Percentiles rank a stretch among this genome's conserved stretches.
phyloP scores from a whole-genome alignment of 53 echinoderm and acorn worm genomes.

The Mesocentrotus franciscanus region DNA sequence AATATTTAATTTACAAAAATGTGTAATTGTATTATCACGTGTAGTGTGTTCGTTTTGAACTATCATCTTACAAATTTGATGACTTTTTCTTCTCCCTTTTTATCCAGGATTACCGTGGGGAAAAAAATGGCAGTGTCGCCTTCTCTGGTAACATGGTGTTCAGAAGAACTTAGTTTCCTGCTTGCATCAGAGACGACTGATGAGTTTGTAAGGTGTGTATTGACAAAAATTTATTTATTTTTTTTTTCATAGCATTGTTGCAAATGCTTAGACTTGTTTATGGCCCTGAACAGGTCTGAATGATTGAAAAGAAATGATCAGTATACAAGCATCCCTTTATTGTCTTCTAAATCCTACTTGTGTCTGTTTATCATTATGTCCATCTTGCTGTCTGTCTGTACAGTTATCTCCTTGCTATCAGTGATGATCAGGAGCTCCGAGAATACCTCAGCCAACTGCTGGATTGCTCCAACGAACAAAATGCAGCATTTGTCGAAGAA shows the following conservation, averaged over 20 bases:
- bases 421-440: constrained; percentile 35
- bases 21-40: no score
- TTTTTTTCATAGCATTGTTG: neutral
- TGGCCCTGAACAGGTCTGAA: neutral
- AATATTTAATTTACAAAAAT: no score
- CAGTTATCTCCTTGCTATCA: constrained; percentile 58
- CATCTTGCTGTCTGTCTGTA: neutral
- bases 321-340: neutral
- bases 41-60: neutral
- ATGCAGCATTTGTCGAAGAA: constrained; percentile 24
- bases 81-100: neutral
- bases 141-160: constrained; percentile 71
- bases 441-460: constrained; percentile 53
- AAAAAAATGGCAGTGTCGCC: constrained; percentile 35
- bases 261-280: neutral
- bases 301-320: neutral
- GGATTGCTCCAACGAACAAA: neutral
- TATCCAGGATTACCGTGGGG: neutral
- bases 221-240: neutral
- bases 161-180: constrained; percentile 57
- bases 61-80: neutral
- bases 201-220: constrained; percentile 57
- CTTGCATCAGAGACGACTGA: constrained; percentile 70
- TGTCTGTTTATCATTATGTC: neutral
- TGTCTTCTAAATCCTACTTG: neutral